Conservation (phyloP, 2,113 vertebrate genomes). For the Neodontobutis hainanensis region DNA sequence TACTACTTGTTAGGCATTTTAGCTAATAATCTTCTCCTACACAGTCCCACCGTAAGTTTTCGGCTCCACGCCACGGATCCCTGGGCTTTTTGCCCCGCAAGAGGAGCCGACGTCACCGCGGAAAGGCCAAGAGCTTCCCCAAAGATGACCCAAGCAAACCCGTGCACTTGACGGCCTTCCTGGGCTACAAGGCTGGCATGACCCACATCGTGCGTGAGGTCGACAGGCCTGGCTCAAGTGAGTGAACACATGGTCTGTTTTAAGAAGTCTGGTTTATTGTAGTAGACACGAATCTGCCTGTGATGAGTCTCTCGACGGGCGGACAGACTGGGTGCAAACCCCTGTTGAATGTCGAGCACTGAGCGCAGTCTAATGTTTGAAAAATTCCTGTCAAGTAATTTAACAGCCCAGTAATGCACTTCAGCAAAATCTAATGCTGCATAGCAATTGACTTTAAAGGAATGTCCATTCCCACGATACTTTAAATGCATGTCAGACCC, state of each 20-base stretch:
- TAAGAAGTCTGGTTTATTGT: too few relatives aligned
- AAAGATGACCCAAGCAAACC: conserved; percentile 94
- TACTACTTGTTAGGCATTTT: too few relatives aligned
- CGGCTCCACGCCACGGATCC: conserved; percentile 94
- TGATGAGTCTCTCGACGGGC: conserved; percentile 84
- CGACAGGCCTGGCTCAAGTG: conserved; percentile 95
- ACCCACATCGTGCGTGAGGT: conserved; percentile 98
- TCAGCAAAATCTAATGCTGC: too few relatives aligned
- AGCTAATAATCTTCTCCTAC: neutral
- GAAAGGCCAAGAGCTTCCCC: conserved; percentile 98
- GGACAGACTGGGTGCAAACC: conserved; percentile 76
- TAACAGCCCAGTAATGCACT: too few relatives aligned
- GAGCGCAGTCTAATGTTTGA: conserved; percentile 56
- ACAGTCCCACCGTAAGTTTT: conserved; percentile 98
- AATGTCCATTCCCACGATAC: too few relatives aligned
- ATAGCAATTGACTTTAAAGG: too few relatives aligned
- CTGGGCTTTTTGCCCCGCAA: conserved; percentile 97
- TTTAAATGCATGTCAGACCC: too few relatives aligned
- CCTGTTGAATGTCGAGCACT: conserved; percentile 84
- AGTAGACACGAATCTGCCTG: conserved; percentile 36
- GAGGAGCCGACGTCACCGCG: conserved; percentile 90
- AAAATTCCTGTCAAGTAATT: too few relatives aligned
- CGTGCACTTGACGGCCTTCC: conserved; percentile 93
- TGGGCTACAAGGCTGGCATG: conserved; percentile 99
- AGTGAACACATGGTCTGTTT: conserved; percentile 51